Conservation (phyloP, 2,113 vertebrate species). For the Hassar affinis region DNA sequence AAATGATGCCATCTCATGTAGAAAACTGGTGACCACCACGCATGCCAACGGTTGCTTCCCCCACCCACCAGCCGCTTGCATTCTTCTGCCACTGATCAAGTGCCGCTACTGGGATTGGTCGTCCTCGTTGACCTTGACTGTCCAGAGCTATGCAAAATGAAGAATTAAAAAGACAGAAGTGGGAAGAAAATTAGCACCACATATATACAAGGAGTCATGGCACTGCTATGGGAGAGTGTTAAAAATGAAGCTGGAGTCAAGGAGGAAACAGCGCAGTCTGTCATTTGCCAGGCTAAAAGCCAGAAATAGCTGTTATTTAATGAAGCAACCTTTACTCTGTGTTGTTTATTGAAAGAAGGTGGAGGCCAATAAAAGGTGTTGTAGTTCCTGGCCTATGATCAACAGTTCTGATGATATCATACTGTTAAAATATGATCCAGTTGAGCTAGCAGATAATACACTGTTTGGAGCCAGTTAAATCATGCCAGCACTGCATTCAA, state of each 20-base stretch:
- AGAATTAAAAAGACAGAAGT: constrained; percentile 78
- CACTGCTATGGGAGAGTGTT: constrained; percentile 17
- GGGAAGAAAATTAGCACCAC: constrained; percentile 33
- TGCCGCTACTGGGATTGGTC: constrained; percentile 97
- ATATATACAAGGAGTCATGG: constrained; percentile 18
- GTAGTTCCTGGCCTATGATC: constrained; percentile 66
- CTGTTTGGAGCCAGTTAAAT: constrained; percentile 74
- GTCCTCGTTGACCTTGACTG: constrained; percentile 99
- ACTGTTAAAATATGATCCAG: constrained; percentile 65
- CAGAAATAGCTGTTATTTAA: constrained; percentile 90
- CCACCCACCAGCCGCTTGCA: constrained; percentile 53
- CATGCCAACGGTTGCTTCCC: constrained; percentile 52
- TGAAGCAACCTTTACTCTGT: constrained; percentile 75
- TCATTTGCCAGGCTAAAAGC: constrained; percentile 87
- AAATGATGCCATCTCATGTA: constrained; percentile 85
- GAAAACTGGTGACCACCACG: constrained; percentile 66
- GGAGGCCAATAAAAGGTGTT: constrained; percentile 61
- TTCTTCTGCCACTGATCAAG: constrained; percentile 78
- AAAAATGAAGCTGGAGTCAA: constrained; percentile 33
- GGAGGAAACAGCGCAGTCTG: constrained; percentile 59
- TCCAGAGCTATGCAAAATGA: constrained; percentile 89
- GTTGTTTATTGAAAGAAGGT: constrained; percentile 73
- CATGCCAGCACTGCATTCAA: constrained; percentile 64
- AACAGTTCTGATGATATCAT: constrained; percentile 73
- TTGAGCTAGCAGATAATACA: constrained; percentile 73